Percentiles rank a stretch among this genome's conserved stretches.
Evolutionary conservation across 2,888 invertebrate species (phyloP).

Genomic region (Calameuta idolon): DNA sequence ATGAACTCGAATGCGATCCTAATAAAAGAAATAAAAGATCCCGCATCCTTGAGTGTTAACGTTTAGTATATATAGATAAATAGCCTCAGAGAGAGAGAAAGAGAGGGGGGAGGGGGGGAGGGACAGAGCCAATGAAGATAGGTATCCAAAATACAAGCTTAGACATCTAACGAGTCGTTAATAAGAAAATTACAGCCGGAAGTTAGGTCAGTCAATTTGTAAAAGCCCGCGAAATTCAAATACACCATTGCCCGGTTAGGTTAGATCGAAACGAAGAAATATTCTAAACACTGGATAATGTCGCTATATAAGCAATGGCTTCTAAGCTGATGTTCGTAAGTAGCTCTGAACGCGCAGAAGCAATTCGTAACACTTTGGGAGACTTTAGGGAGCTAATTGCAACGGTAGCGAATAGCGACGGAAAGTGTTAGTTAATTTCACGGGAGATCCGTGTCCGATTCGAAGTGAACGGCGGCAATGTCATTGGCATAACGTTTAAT

Average conservation of each 20-base stretch:
- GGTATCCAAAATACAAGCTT: not conserved
- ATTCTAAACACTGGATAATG: not conserved
- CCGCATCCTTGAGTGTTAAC: not conserved
- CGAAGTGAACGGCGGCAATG: constrained; percentile 13
- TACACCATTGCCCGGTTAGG: not conserved
- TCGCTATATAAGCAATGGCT: not conserved
- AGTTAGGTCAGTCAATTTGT: not conserved
- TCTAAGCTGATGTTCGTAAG: not conserved
- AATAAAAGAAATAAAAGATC: not conserved
- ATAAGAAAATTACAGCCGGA: not conserved
- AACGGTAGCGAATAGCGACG: not conserved
- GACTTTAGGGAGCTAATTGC: not conserved
- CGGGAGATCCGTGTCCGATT: not conserved
- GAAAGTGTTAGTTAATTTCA: not conserved
- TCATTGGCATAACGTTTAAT: constrained; percentile 8
- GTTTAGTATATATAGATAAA: not conserved
- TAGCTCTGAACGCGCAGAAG: not conserved
- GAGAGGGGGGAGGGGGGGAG: no score
- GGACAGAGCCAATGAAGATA: not conserved
- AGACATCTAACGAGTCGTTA: not conserved
- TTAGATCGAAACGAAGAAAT: not conserved
- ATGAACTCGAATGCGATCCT: not conserved
- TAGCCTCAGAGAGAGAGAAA: not conserved
- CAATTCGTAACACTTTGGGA: not conserved
- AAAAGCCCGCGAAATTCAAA: not conserved